Evolutionary conservation across 2,113 vertebrate species (phyloP).

Genomic region (Chunga burmeisteri): DNA sequence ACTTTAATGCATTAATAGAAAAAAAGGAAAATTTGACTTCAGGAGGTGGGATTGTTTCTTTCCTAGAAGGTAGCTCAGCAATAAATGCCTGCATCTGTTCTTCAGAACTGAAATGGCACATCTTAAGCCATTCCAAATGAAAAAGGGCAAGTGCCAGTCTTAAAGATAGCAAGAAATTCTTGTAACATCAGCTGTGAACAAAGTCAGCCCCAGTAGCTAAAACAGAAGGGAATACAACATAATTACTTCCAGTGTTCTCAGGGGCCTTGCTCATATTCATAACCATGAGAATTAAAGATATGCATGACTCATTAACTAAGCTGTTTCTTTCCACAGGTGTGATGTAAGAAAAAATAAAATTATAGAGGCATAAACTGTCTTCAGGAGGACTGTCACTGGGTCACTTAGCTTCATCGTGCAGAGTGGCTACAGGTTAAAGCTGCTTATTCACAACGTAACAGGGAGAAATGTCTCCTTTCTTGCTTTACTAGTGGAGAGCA

Average conservation of each 20-base stretch:
- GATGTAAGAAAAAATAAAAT: not conserved
- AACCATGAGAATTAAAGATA: not conserved
- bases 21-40: not conserved
- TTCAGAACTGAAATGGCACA: not conserved
- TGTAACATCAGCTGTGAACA: not conserved
- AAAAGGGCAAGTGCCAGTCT: not conserved
- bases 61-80: not conserved
- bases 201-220: not conserved
- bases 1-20: not conserved
- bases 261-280: not conserved
- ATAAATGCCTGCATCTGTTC: not conserved
- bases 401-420: not conserved
- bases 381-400: not conserved
- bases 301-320: not conserved
- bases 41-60: not conserved
- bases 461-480: not conserved
- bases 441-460: not conserved
- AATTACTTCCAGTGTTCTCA: constrained; percentile 10
- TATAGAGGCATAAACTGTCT: not conserved
- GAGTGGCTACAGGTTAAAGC: not conserved
- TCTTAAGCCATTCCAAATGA: not conserved
- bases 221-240: not conserved
- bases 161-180: not conserved
- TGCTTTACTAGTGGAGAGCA: not conserved
- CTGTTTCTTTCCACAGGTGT: not conserved